These are phyloP conservation scores for Chrysochloris asiatica DNA, from an alignment of 2,113 vertebrate genomes.

Conservation along the genomic window DNA sequence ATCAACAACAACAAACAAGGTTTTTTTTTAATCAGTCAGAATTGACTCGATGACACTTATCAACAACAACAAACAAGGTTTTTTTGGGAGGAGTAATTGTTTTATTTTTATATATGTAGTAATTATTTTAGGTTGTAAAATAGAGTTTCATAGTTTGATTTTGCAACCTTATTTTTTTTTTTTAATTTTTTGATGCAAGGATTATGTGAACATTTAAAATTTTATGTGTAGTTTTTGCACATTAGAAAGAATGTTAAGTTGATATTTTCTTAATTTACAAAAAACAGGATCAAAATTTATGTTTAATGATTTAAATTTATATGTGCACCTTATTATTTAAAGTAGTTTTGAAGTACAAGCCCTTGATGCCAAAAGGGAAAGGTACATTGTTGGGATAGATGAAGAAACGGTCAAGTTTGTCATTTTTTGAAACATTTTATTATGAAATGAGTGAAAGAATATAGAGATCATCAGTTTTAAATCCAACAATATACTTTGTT, in stretches of 20 bases:
- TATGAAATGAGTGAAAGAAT: no score
- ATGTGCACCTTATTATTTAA: conserved; percentile 10
- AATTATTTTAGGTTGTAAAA: conserved; percentile 35
- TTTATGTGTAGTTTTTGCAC: conserved; percentile 5
- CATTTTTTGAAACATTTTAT: no score
- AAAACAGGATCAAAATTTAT: conserved; percentile 27
- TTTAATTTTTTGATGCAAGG: neutral
- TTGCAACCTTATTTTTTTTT: neutral
- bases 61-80: no score
- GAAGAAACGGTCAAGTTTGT: conserved; percentile 20
- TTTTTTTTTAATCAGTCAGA: no score
- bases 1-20: no score
- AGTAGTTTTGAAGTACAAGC: neutral
- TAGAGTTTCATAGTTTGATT: conserved; percentile 18
- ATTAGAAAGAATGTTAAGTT: neutral
- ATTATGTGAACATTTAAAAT: conserved; percentile 31
- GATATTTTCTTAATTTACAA: conserved; percentile 36
- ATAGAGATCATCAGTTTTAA: no score
- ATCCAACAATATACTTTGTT: no score
- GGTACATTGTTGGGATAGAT: neutral
- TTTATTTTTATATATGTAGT: conserved; percentile 52
- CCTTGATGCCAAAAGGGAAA: neutral
- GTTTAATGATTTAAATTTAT: conserved; percentile 28
- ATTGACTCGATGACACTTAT: no score
- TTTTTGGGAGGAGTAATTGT: neutral